Conservation (phyloP, 1,140 invertebrate genomes). For the Brevipalpus yothersi region DNA sequence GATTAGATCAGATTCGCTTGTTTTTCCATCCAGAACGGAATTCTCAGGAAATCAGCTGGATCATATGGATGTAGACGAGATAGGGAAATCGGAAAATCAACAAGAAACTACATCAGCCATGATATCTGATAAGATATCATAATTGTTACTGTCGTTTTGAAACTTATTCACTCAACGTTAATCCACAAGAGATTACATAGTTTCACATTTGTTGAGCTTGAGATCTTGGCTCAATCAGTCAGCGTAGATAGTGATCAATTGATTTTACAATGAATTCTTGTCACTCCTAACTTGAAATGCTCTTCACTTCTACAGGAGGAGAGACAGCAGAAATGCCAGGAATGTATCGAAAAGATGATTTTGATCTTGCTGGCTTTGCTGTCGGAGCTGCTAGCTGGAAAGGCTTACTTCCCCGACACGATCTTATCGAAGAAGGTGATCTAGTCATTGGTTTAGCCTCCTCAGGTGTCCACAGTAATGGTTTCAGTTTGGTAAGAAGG, state of each 20-base stretch:
- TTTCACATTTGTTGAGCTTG: too few species aligned
- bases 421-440: slow-evolving; percentile 45
- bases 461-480: slow-evolving; percentile 79
- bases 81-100: too few species aligned
- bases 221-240: too few species aligned
- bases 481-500: slow-evolving; percentile 75
- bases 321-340: slow-evolving; percentile 93
- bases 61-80: too few species aligned
- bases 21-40: too few species aligned
- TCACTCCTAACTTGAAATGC: neutral
- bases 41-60: too few species aligned
- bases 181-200: too few species aligned
- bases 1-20: too few species aligned
- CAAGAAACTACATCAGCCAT: too few species aligned
- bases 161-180: too few species aligned
- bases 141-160: too few species aligned
- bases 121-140: too few species aligned
- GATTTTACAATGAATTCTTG: neutral
- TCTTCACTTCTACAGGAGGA: slow-evolving; percentile 33
- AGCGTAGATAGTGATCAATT: neutral
- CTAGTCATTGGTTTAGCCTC: slow-evolving; percentile 64
- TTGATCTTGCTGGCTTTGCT: slow-evolving; percentile 84
- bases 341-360: slow-evolving; percentile 52
- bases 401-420: slow-evolving; percentile 41
- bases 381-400: slow-evolving; percentile 62